These are phyloP conservation scores for Myiopsitta monachus DNA, from an alignment of 2,113 vertebrate genomes.

Conservation along the genomic window DNA sequence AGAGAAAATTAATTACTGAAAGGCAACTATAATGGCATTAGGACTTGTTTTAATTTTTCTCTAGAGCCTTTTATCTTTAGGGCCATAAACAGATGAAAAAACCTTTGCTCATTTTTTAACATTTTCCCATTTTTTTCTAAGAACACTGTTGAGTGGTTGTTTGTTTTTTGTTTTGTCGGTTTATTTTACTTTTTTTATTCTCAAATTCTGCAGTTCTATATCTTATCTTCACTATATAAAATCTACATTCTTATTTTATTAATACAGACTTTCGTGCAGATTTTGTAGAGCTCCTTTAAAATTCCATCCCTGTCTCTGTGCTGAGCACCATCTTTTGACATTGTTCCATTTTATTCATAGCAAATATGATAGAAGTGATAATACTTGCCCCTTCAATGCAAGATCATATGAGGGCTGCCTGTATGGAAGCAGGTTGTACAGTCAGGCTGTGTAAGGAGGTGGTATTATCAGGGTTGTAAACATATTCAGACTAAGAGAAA, in stretches of 20 bases:
- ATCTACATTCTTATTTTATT: not conserved
- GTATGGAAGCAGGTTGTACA: constrained; percentile 29
- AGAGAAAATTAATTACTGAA: constrained; percentile 53
- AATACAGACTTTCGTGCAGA: not conserved
- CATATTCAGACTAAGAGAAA: not conserved
- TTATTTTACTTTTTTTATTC: not conserved
- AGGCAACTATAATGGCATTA: constrained; percentile 42
- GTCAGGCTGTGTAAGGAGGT: constrained; percentile 18
- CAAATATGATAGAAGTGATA: constrained; percentile 46
- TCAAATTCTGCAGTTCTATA: not conserved
- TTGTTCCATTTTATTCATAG: constrained; percentile 63
- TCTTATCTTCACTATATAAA: not conserved
- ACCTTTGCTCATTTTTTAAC: not conserved
- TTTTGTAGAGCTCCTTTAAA: constrained; percentile 17
- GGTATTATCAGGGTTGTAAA: constrained; percentile 12
- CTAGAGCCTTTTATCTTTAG: constrained; percentile 17
- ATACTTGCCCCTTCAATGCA: constrained; percentile 38
- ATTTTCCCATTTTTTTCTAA: not conserved
- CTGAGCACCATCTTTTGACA: constrained; percentile 41
- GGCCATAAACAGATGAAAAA: not conserved
- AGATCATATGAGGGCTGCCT: constrained; percentile 18
- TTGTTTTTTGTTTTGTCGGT: not conserved
- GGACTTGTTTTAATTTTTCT: constrained; percentile 54
- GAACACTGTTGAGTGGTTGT: not conserved
- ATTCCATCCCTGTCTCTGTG: not conserved